Evolutionary conservation across 2,797 vertebrate genomes (phyloP).

Genomic region (Cuculus canorus): DNA sequence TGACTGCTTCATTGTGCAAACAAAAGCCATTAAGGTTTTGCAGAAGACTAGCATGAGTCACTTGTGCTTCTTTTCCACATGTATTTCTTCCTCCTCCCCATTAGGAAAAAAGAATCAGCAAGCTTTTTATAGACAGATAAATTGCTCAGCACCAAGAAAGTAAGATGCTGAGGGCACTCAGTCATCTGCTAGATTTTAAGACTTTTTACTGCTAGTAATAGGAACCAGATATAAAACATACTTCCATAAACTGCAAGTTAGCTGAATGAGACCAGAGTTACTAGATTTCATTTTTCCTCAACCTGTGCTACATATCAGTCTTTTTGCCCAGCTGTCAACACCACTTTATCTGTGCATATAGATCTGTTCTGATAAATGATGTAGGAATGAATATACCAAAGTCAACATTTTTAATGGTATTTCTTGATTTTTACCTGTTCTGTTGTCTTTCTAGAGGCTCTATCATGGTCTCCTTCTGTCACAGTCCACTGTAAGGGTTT

Average conservation of each 20-base stretch:
- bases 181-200: background rate
- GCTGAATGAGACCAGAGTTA: background rate
- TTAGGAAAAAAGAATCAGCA: background rate
- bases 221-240: background rate
- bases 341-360: background rate
- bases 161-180: background rate
- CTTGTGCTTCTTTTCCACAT: background rate
- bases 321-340: background rate
- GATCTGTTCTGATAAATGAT: background rate
- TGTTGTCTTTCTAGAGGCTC: background rate
- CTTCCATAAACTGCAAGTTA: background rate
- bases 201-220: background rate
- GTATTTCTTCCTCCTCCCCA: background rate
- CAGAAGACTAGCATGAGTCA: background rate
- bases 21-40: background rate
- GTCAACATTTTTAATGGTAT: background rate
- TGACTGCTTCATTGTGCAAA: background rate
- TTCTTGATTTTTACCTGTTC: constrained; percentile 12
- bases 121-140: background rate
- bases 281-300: background rate
- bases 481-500: constrained; percentile 25
- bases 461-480: background rate
- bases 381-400: background rate
- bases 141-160: background rate
- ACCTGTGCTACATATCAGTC: background rate